Evolutionary conservation across 2,113 vertebrate species (phyloP), one percentile per base, ranked within the genome.

Genomic region (Xenopus laevis): DNA sequence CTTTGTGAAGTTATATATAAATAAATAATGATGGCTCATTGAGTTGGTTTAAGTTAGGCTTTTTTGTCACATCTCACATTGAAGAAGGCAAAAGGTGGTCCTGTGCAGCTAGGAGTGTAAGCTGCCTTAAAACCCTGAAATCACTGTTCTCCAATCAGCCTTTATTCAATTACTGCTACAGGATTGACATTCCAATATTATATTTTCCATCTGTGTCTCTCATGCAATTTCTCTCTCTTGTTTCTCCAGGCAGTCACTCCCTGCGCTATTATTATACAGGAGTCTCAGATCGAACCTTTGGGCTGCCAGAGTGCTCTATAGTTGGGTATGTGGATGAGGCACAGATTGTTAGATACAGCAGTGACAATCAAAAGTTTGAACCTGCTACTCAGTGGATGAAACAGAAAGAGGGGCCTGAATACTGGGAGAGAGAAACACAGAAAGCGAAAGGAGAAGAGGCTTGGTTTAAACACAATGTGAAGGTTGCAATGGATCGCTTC

Each of bases 181-280:
- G 30, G 6, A 33, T 33, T 33, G 3, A 3, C 30, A 33, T 6
- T 6, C 6, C 30, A 33, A 3, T n/a, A n/a, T n/a, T n/a, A n/a
- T n/a, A n/a, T n/a, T n/a, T n/a, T n/a, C n/a, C n/a, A n/a, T n/a
- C n/a, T n/a, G n/a, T 46, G 45, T 47, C 46, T 47, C 9, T 47
- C 3, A 12, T 47, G 13, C 45, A 47, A 13, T 66, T 16, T 66
- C 8, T 46, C 18, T 2, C 8, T 47, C 40, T 16, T 33, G 18
- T 30, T 44, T 59, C 27, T n/a, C 27, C 79, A 90, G 89, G 82
- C 0, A 13, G 0, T 0, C 89, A 89, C 10, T 82, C 85, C 5
- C 87, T 92, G 45, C 70, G n/a, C 0, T 90, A 90, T 81, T 84
- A 82, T 73, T 89, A 90, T 82, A 86, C 83, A 0, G 84, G 79